phyloP scores from a whole-genome alignment of 2,797 vertebrate species.

The Botia almorhae region DNA sequence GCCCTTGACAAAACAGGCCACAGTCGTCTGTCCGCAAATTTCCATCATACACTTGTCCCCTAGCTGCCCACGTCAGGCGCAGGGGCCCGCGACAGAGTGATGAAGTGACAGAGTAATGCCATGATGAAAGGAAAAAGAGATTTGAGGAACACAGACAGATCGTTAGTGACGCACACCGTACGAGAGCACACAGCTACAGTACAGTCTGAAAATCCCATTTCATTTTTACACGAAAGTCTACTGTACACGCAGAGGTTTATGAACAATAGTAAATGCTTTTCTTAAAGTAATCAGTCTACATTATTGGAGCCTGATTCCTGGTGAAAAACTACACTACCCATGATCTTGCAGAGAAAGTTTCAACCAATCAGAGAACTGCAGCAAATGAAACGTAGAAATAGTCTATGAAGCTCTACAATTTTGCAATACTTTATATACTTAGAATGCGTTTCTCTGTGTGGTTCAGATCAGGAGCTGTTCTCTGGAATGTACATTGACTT shows the following conservation, averaged over 20 bases:
- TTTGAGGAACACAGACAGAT: constrained; percentile 27
- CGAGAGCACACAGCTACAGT: neutral
- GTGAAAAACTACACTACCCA: too few relatives aligned
- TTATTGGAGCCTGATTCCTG: too few relatives aligned
- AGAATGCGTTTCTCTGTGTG: neutral
- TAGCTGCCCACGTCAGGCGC: constrained; percentile 37
- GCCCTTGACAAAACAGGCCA: constrained; percentile 11
- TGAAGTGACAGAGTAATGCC: constrained; percentile 59
- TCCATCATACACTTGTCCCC: constrained; percentile 54
- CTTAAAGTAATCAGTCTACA: too few relatives aligned
- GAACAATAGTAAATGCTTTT: neutral
- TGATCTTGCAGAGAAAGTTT: too few relatives aligned
- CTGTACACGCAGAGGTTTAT: neutral
- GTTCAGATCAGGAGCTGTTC: constrained; percentile 93
- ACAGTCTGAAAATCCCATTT: neutral
- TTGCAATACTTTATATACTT: too few relatives aligned
- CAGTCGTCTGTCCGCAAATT: constrained; percentile 55
- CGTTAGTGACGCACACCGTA: constrained; percentile 17
- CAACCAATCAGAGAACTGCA: too few relatives aligned
- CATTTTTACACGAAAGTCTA: neutral
- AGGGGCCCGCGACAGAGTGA: constrained; percentile 44
- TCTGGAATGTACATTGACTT: constrained; percentile 99
- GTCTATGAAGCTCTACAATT: too few relatives aligned
- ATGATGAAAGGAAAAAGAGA: constrained; percentile 54
- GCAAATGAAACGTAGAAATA: too few relatives aligned